phyloP scores from a whole-genome alignment of 1,140 invertebrate species.

The Condylostylus longicornis region DNA sequence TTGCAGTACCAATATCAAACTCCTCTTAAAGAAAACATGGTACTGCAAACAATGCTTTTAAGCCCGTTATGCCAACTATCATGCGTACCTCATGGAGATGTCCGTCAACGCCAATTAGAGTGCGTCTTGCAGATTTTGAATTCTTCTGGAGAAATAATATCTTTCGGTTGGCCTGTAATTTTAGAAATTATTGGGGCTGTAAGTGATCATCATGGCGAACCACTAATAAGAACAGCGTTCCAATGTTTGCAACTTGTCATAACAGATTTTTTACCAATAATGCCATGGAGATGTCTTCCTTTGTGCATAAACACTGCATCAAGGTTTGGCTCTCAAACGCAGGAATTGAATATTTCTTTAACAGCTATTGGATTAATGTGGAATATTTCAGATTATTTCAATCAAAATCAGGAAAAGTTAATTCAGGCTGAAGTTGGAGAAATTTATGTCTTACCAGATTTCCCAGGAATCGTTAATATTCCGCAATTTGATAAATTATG shows the following conservation, averaged over 20 bases:
- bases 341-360: constrained; percentile 96
- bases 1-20: constrained; percentile 73
- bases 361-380: constrained; percentile 95
- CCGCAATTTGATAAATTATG: constrained; percentile 84
- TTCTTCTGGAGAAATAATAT: constrained; percentile 76
- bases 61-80: constrained; percentile 82
- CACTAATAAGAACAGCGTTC: constrained; percentile 82
- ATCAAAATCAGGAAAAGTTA: constrained; percentile 85
- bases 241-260: constrained; percentile 92
- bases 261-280: constrained; percentile 83
- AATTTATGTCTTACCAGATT: constrained; percentile 59
- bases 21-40: constrained; percentile 72
- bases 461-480: constrained; percentile 68
- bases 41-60: constrained; percentile 69
- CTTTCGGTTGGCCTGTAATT: constrained; percentile 87
- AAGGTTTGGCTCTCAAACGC: constrained; percentile 90
- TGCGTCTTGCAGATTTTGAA: constrained; percentile 87
- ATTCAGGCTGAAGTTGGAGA: constrained; percentile 53
- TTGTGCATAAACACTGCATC: constrained; percentile 87
- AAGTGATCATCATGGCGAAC: constrained; percentile 82
- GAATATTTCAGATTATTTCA: constrained; percentile 95
- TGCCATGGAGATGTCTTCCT: constrained; percentile 76
- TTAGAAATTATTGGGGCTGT: constrained; percentile 89
- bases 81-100: constrained; percentile 76
- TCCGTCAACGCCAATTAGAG: constrained; percentile 86